Conservation (phyloP, 2,113 vertebrate species). For the Pachycephala philippinensis region DNA sequence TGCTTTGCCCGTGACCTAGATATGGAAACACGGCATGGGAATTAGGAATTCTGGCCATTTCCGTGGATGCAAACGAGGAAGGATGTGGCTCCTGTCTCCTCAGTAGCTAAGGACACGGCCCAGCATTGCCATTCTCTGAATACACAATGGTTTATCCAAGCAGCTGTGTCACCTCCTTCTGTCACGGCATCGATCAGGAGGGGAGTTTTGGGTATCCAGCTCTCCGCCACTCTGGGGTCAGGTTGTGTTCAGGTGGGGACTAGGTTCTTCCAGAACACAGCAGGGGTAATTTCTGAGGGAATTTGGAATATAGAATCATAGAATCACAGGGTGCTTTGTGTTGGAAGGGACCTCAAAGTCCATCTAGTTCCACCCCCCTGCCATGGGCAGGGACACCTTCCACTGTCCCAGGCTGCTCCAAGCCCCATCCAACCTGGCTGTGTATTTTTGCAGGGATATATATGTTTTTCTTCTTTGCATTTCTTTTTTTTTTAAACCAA, state of each 20-base stretch:
- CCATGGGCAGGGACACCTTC: background rate
- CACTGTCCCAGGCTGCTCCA: background rate
- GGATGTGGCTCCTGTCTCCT: too few species aligned
- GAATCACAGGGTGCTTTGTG: background rate
- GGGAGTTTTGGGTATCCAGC: background rate
- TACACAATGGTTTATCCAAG: accelerated
- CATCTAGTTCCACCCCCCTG: background rate
- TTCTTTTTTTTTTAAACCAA: background rate
- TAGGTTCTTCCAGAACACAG: background rate
- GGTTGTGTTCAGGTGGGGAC: background rate
- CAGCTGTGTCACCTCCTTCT: background rate
- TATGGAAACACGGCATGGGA: accelerated
- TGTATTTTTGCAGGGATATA: background rate
- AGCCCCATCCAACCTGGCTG: background rate
- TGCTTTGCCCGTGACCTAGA: accelerated
- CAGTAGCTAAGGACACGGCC: background rate
- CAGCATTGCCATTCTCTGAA: background rate
- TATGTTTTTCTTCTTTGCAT: background rate
- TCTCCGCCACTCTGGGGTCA: background rate
- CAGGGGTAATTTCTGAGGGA: background rate
- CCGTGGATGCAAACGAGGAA: background rate
- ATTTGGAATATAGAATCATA: background rate
- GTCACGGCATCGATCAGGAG: accelerated
- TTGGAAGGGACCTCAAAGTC: background rate
- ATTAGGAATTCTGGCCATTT: background rate